phyloP scores from a whole-genome alignment of 2,113 vertebrate genomes.

The Coracopsis vasa region DNA sequence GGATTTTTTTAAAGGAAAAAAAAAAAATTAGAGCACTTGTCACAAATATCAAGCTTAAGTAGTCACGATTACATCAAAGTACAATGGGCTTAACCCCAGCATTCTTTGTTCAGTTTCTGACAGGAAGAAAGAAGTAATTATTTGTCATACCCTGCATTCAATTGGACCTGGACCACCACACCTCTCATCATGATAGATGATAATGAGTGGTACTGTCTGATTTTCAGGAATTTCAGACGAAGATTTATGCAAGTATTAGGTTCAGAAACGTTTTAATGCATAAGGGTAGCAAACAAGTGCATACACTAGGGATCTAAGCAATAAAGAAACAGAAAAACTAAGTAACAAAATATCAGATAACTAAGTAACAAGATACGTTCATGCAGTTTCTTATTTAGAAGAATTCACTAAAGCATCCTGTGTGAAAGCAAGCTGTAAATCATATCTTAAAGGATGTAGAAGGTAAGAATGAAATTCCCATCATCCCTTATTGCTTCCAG shows the following conservation, averaged over 20 bases:
- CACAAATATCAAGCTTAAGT: background rate
- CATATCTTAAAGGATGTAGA: background rate
- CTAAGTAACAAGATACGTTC: background rate
- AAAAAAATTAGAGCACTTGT: background rate
- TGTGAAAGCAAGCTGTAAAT: background rate
- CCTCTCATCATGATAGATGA: rapidly evolving
- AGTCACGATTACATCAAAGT: background rate
- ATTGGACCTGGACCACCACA: background rate
- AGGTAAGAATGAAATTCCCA: background rate
- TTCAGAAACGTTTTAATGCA: background rate
- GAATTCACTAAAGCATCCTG: background rate
- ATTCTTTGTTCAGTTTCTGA: background rate
- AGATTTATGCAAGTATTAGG: background rate
- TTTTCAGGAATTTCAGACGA: background rate
- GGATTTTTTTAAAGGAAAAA: background rate
- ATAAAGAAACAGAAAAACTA: constrained; percentile 11
- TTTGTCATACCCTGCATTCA: background rate
- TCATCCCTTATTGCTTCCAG: background rate
- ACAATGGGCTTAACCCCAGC: background rate
- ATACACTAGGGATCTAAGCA: rapidly evolving
- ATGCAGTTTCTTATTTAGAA: background rate
- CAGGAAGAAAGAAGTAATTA: background rate
- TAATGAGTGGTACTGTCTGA: rapidly evolving
- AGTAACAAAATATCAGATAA: background rate
- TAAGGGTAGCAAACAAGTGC: background rate